Base-by-base conservation (phyloP, 2,797 vertebrate species). In the Leptodactylus fallax region DNA sequence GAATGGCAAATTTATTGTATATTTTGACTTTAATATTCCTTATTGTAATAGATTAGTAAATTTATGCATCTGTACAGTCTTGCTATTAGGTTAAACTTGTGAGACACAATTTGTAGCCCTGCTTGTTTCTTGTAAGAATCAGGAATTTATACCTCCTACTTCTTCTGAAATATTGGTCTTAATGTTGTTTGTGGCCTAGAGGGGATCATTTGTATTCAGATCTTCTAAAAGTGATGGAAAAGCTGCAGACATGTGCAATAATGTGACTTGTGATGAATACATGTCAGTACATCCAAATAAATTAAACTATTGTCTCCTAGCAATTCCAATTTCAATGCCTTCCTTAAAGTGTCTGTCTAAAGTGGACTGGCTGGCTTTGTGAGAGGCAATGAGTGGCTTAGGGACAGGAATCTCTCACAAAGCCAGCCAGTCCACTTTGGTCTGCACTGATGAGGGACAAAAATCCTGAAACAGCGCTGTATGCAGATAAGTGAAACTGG, bases 251-350 rank as follows among this genome's bases (percentile, higher is more conserved):
- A 69, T 58, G 6, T 61, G 61, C 61, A 23, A 23, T 65, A 65
- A 65, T 23, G 19, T 65, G 9, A 65, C 61, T 65, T 65, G 21
- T 58, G 58, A 49, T 69, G 61, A 19, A 13, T 51, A 21, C 25
- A 55, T 86, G 76, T 69, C 76, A 79, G 76, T 53, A 79, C 78
- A 51, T 79, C 55, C 9, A n/a, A 86, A 79, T 79, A 86, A 79
- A 86, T 79, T 36, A 79, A 79, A 86, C 65, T 36, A 85, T 79
- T 47, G 16, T 85, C 49, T 51, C 27, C 51, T 53, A 79, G 47
- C 74, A 55, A 63, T 61, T 61, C 21, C 60, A 21, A 36, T 36
- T 36, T 36, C 36, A 36, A 36, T 36, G 1, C 4, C 4, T 36
- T 36, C 36, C 4, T 36, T n/a, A n/a, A n/a, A n/a, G n/a, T n/a